Percentiles rank a stretch among this genome's conserved stretches.
Evolutionary conservation across 2,797 vertebrate species (phyloP).

Genomic region (Apogon talboti): DNA sequence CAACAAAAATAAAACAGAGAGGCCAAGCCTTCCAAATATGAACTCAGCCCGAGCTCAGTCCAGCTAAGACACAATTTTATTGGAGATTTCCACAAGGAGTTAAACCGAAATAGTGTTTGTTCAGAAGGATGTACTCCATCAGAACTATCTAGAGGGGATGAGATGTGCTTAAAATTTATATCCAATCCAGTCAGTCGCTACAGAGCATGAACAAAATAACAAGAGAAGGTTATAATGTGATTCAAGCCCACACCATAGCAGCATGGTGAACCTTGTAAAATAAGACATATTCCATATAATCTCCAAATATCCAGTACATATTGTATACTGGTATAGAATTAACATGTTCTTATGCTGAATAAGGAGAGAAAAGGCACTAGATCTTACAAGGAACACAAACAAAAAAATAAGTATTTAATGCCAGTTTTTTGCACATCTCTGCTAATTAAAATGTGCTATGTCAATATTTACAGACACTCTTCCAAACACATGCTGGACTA

Average conservation of each 20-base stretch:
- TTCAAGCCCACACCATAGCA: constrained; percentile 1
- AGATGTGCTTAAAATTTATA: constrained; percentile 39
- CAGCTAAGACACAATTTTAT: constrained; percentile 45
- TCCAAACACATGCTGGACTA: constrained; percentile 7
- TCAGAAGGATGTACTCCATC: constrained; percentile 52
- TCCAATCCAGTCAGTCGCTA: constrained; percentile 21
- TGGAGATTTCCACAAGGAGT: constrained; percentile 62
- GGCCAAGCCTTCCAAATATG: constrained; percentile 49
- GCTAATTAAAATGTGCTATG: constrained; percentile 25
- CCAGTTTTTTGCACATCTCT: constrained; percentile 13
- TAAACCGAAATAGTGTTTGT: constrained; percentile 44
- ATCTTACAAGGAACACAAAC: not conserved
- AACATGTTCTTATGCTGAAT: not conserved
- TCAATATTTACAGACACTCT: constrained; percentile 17
- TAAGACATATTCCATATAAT: constrained; percentile 3
- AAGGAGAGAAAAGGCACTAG: not conserved
- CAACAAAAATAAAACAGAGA: constrained; percentile 61
- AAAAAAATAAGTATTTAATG: not conserved
- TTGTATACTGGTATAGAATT: too few species aligned
- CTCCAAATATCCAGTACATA: not conserved
- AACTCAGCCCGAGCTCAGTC: constrained; percentile 42
- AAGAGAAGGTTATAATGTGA: constrained; percentile 1
- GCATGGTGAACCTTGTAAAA: constrained; percentile 3
- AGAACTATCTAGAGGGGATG: constrained; percentile 17
- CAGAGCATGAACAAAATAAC: constrained; percentile 15